A percentile compares a stretch with the other conserved stretches of the same genome.
These are phyloP conservation scores for Himalopsyche tibetana DNA, from an alignment of 2,888 invertebrate genomes.

Conservation along the genomic window DNA sequence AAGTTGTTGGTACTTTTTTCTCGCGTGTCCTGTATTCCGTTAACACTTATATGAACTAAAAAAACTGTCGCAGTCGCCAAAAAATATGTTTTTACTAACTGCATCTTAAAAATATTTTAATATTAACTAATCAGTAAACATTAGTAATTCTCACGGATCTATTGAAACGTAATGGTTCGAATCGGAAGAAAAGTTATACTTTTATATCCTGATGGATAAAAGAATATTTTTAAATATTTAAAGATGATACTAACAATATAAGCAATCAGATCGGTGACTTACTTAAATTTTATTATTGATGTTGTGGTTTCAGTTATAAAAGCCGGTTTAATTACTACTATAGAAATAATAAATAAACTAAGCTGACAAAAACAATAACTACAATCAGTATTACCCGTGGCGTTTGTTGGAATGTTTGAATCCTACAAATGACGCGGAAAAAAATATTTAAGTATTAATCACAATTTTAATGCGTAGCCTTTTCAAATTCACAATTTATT, in stretches of 20 bases:
- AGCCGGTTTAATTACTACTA: not conserved
- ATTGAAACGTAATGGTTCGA: not conserved
- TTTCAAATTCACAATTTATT: not conserved
- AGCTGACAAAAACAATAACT: not conserved
- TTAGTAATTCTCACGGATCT: not conserved
- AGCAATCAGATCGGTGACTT: not conserved
- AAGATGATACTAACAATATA: not conserved
- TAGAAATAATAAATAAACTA: not conserved
- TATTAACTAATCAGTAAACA: not conserved
- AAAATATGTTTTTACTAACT: not conserved
- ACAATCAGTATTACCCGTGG: not conserved
- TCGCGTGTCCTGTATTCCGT: slow-evolving; percentile 46
- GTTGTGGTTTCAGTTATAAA: not conserved
- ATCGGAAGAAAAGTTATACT: not conserved
- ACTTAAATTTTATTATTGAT: not conserved
- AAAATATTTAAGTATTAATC: not conserved
- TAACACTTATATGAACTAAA: slow-evolving; percentile 56
- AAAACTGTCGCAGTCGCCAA: slow-evolving; percentile 51
- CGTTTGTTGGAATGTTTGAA: not conserved
- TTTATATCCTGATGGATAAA: not conserved
- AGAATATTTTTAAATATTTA: slow-evolving; percentile 17
- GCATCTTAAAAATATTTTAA: not conserved
- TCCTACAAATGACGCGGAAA: not conserved
- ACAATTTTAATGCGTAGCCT: not conserved
- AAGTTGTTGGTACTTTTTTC: not conserved